phyloP scores from a whole-genome alignment of 2,113 vertebrate genomes.

The Danio rerio region GRCz12tu NC_133185.1:42956501-42957000 shows the following conservation, averaged over 20 bases:
- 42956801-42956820: not conserved
- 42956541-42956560: too few species aligned
- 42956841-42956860: not conserved
- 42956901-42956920: not conserved
- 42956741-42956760: not conserved
- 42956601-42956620: too few species aligned
- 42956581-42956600: too few species aligned
- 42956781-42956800: not conserved
- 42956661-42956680: too few species aligned
- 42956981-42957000: conserved; percentile 7
- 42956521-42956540: too few species aligned
- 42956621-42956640: too few species aligned
- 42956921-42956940: conserved; percentile 1
- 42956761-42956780: not conserved
- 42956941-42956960: not conserved
- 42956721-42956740: too few species aligned
- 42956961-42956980: conserved; percentile 19
- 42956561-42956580: too few species aligned
- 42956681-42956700: too few species aligned
- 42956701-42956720: too few species aligned
- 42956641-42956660: too few species aligned
- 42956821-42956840: not conserved
- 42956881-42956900: not conserved
- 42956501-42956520: too few species aligned
- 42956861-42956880: not conserved